These are phyloP conservation scores for Drusus annulatus DNA, from an alignment of 1,140 invertebrate species.

Conservation along the genomic window DNA sequence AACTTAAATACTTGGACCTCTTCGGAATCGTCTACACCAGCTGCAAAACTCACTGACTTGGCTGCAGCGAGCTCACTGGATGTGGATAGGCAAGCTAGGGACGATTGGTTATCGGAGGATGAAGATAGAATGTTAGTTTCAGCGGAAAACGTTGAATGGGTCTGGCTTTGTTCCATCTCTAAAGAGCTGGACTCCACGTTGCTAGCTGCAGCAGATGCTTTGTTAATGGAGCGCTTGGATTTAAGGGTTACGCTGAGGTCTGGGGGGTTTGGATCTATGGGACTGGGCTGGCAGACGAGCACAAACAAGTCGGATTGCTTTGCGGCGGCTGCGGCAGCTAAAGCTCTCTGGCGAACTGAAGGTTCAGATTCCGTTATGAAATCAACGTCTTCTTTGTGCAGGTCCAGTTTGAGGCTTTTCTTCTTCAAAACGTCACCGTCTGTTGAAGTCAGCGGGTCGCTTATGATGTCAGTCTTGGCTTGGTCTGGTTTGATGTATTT, in stretches of 20 bases:
- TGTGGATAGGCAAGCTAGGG: not conserved
- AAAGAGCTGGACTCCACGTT: conserved; percentile 8
- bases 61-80: too few relatives aligned
- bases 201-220: not conserved
- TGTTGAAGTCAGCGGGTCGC: conserved; percentile 8
- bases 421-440: not conserved
- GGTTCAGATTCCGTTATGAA: not conserved
- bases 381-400: conserved; percentile 3
- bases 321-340: not conserved
- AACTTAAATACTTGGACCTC: not conserved
- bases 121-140: not conserved
- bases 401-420: not conserved
- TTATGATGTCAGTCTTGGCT: conserved; percentile 13
- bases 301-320: conserved; percentile 19
- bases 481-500: not conserved
- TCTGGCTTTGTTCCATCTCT: not conserved
- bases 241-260: not conserved
- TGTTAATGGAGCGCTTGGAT: not conserved
- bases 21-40: not conserved
- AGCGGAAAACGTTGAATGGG: not conserved
- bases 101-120: not conserved
- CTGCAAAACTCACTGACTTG: not conserved
- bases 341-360: not conserved
- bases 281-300: conserved; percentile 23
- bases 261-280: not conserved